A percentile compares a stretch with the other conserved stretches of the same genome.
Conservation (phyloP, 2,888 invertebrate genomes). For the Hedychridium roseum region DNA sequence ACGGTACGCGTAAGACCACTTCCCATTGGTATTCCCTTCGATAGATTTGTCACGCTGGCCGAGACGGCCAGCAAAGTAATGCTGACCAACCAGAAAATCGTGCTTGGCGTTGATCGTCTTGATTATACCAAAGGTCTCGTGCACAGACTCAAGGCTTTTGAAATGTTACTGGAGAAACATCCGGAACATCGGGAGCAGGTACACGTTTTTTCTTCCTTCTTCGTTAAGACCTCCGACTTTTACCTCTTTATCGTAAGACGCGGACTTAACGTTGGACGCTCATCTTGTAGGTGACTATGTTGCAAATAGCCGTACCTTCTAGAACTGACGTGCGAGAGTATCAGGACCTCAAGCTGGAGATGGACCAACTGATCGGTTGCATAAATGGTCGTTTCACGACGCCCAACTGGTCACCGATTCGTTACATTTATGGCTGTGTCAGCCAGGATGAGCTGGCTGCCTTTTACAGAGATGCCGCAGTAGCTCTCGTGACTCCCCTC, state of each 20-base stretch:
- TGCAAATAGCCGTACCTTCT: conserved; percentile 89
- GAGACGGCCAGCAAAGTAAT: conserved; percentile 72
- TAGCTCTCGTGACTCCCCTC: conserved; percentile 86
- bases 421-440: conserved; percentile 89
- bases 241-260: neutral
- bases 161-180: conserved; percentile 80
- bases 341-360: conserved; percentile 87
- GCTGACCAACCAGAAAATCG: conserved; percentile 80
- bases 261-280: neutral
- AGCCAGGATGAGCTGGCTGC: conserved; percentile 87
- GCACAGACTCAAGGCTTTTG: conserved; percentile 83
- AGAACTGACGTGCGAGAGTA: conserved; percentile 91
- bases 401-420: conserved; percentile 91
- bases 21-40: conserved; percentile 90
- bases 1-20: conserved; percentile 84
- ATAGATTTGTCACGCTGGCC: conserved; percentile 83
- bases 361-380: conserved; percentile 87
- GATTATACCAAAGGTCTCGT: conserved; percentile 93
- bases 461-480: conserved; percentile 86
- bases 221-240: neutral
- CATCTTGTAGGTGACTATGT: conserved; percentile 66
- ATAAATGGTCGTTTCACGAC: conserved; percentile 91
- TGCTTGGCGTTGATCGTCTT: conserved; percentile 86
- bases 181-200: conserved; percentile 88
- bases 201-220: neutral